phyloP scores from a whole-genome alignment of 2,797 vertebrate species.

The Meda fulgida region DNA sequence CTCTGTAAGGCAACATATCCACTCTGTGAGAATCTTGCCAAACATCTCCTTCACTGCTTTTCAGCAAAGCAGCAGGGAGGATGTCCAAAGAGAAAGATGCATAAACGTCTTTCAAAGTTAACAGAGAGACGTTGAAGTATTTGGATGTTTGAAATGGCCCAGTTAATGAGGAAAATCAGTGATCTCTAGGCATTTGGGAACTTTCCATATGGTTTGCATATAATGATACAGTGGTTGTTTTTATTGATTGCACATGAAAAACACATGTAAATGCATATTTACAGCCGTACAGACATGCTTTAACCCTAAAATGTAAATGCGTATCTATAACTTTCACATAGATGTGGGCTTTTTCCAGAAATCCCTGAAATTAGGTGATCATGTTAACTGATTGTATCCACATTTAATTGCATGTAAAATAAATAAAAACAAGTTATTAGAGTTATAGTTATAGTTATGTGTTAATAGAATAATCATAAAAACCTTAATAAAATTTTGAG shows the following conservation, averaged over 20 bases:
- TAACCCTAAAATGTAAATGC: neutral
- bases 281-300: neutral
- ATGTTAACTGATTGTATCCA: neutral
- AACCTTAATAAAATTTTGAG: neutral
- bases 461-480: neutral
- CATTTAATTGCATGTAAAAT: neutral
- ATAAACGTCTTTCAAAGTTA: constrained; percentile 37
- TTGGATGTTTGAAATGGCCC: constrained; percentile 53
- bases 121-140: constrained; percentile 40
- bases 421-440: too few relatives aligned
- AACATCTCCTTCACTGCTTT: constrained; percentile 41
- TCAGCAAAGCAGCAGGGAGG: constrained; percentile 48
- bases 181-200: constrained; percentile 12
- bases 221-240: constrained; percentile 31
- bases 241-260: constrained; percentile 17
- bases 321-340: neutral
- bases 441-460: neutral
- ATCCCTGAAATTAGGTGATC: neutral
- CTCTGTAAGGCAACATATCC: constrained; percentile 43
- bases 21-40: constrained; percentile 31
- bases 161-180: constrained; percentile 45
- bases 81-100: constrained; percentile 42
- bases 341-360: neutral
- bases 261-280: constrained; percentile 23
- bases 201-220: constrained; percentile 42